Base-by-base conservation (phyloP, 92 coral and sea anemone genomes). In the Phenganax marumi region DNA sequence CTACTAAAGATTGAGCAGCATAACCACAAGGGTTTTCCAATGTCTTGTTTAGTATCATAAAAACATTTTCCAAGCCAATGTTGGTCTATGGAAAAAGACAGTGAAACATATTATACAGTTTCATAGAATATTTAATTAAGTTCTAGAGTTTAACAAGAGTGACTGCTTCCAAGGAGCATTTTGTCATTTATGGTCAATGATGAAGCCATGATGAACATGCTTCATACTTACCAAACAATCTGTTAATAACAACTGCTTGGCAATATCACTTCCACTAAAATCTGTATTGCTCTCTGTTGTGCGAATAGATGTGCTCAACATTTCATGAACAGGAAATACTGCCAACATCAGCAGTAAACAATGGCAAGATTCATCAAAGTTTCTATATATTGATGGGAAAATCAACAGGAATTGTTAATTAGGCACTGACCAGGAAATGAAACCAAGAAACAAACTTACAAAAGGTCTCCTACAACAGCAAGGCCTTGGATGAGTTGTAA, bases 401-500 rank as follows among this genome's bases (percentile, higher is more conserved):
- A 4, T 56, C 22, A 56, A 54, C 10, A n/a, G 60, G 60, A 54
- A 14, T 14, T 7, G 17, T 14, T 1, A 56, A 56, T 56, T 56
- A 14, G 2, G 63, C 63, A 14, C 63, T 56, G 17, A 56, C 7
- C 63, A 14, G 17, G 2, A 56, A 24, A 21, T 8, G 73, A n/a
- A 12, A 10, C 49, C 53, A 50, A 13, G 53, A 14, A n/a, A 18
- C 19, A 50, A 23, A 51, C 60, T 51, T 13, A 62, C 68, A 62
- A 11, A 62, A 21, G 24, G 12, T 62, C 10, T 62, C 25, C 10
- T 0, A 39, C 68, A 65, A 39, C n/a, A 55, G 63, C 47, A 22
- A 91, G 75, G 58, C 89, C 91, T 52, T 91, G 70, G 23, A 81
- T 19, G 43, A 91, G 72, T 17, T 80, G 81, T 50, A 89, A 90